phyloP scores from a whole-genome alignment of 1,140 invertebrate species.

The Berghia stephanieae region DNA sequence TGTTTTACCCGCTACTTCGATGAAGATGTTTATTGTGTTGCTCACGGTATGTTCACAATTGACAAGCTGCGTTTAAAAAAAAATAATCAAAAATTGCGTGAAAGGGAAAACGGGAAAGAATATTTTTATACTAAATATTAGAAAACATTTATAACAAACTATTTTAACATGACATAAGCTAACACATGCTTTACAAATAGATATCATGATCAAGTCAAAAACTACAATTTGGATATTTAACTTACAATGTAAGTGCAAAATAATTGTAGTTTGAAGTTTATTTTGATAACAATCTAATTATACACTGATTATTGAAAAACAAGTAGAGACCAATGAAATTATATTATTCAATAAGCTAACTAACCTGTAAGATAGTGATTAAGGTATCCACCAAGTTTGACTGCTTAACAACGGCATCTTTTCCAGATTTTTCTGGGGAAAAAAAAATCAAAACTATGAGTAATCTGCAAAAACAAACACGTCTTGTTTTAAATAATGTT shows the following conservation, averaged over 20 bases:
- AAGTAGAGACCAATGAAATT: neutral
- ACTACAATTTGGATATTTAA: neutral
- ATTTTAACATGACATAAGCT: neutral
- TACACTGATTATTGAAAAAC: neutral
- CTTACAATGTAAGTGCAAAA: too few relatives aligned
- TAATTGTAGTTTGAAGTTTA: neutral
- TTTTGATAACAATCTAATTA: neutral
- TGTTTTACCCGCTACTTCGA: conserved; percentile 59
- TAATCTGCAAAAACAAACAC: neutral
- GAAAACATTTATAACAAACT: neutral
- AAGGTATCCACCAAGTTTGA: conserved; percentile 47
- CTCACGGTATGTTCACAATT: conserved; percentile 48
- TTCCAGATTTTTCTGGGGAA: conserved; percentile 58
- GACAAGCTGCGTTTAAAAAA: conserved; percentile 46
- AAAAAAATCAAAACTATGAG: conserved; percentile 23
- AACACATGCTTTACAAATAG: neutral
- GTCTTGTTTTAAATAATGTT: neutral
- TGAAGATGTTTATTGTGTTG: conserved; percentile 54
- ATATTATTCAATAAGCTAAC: neutral
- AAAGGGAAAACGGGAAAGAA: neutral
- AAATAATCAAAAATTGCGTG: neutral
- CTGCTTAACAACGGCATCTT: conserved; percentile 56
- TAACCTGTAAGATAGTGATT: conserved; percentile 57
- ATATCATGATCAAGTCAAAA: neutral
- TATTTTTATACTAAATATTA: neutral